A percentile compares a stretch with the other conserved stretches of the same genome.
These are phyloP conservation scores for Potamarius usumacintae DNA, from an alignment of 2,113 vertebrate genomes.

Conservation along the genomic window DNA sequence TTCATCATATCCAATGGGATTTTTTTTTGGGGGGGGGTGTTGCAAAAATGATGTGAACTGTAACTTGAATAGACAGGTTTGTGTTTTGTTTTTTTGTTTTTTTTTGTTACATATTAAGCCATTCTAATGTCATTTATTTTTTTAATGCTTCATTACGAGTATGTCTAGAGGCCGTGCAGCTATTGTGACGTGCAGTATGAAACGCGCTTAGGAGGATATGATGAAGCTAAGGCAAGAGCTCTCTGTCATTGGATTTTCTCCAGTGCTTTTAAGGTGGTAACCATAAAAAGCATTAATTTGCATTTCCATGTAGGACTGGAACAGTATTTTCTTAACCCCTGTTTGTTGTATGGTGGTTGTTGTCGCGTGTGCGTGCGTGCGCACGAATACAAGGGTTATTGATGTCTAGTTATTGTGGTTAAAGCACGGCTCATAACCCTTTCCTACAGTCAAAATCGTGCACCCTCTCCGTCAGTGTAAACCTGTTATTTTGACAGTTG, in stretches of 20 bases:
- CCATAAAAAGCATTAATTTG: conserved; percentile 69
- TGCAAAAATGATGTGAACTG: conserved; percentile 64
- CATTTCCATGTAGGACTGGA: conserved; percentile 88
- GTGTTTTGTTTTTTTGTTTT: not conserved
- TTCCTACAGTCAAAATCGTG: conserved; percentile 51
- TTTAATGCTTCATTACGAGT: conserved; percentile 69
- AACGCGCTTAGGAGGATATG: conserved; percentile 77
- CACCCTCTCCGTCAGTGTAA: conserved; percentile 55
- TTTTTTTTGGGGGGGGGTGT: conserved; percentile 45
- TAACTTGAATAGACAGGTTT: conserved; percentile 55
- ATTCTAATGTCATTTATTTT: conserved; percentile 50
- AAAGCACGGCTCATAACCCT: conserved; percentile 63
- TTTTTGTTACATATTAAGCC: conserved; percentile 46
- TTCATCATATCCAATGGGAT: conserved; percentile 80
- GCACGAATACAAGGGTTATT: conserved; percentile 49
- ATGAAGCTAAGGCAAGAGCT: conserved; percentile 73
- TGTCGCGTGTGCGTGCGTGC: conserved; percentile 38
- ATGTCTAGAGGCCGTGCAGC: conserved; percentile 46
- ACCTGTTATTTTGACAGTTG: conserved; percentile 69
- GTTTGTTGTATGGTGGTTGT: conserved; percentile 80
- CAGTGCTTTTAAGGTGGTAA: conserved; percentile 79
- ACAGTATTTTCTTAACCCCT: conserved; percentile 73
- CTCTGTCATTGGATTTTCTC: conserved; percentile 79
- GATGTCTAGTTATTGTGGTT: conserved; percentile 69
- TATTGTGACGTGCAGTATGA: conserved; percentile 54